These are phyloP conservation scores for Percopsis omiscomaycus DNA, from an alignment of 2,797 vertebrate species.

Conservation along the genomic window DNA sequence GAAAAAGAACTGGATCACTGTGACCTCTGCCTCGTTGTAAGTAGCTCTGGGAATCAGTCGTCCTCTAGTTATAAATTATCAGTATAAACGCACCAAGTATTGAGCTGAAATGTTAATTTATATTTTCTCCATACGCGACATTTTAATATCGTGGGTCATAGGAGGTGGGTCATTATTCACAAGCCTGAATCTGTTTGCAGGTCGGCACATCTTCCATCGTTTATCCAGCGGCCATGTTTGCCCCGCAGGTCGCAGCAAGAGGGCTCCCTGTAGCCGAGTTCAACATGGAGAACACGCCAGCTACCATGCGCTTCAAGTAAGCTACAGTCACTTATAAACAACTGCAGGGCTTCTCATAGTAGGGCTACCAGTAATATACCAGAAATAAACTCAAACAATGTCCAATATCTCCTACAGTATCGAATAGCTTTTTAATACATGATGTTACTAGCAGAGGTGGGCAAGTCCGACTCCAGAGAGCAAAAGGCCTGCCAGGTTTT, in stretches of 20 bases:
- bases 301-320: constrained; percentile 87
- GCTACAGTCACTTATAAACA: constrained; percentile 7
- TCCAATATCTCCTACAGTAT: no score
- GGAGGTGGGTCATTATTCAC: neutral
- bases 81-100: no score
- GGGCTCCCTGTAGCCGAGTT: constrained; percentile 94
- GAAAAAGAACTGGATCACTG: constrained; percentile 86
- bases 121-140: no score
- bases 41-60: constrained; percentile 36
- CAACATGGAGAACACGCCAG: constrained; percentile 89
- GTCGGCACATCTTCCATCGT: constrained; percentile 93
- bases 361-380: no score
- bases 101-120: no score
- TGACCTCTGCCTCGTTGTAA: constrained; percentile 92
- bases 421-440: no score
- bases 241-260: constrained; percentile 88
- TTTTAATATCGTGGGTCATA: neutral
- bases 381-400: no score
- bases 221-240: constrained; percentile 96
- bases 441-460: no score
- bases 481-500: no score
- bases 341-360: neutral
- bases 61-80: no score
- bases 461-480: no score
- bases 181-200: constrained; percentile 58